phyloP scores from a whole-genome alignment of 2,888 invertebrate species.

The Invenusta paracnida region DNA sequence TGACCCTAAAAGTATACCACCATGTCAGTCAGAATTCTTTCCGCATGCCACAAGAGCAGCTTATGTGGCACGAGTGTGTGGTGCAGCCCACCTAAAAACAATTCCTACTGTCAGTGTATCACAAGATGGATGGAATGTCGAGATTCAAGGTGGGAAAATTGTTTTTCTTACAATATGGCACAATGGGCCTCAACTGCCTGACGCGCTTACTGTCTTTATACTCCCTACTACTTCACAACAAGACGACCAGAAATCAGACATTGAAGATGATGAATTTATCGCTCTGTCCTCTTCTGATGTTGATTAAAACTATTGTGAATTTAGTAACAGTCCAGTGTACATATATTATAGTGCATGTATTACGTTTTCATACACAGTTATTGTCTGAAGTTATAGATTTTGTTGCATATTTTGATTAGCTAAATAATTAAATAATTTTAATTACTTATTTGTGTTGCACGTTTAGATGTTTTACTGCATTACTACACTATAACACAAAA shows the following conservation, averaged over 20 bases:
- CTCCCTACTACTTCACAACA: slow-evolving; percentile 13
- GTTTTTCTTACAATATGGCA: neutral
- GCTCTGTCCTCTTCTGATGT: neutral
- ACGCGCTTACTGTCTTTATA: neutral
- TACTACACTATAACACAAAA: neutral
- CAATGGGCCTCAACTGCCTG: slow-evolving; percentile 12
- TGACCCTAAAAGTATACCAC: slow-evolving; percentile 8
- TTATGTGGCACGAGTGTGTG: neutral
- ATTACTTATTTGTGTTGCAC: neutral
- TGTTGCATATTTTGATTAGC: neutral
- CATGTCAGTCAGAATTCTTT: neutral
- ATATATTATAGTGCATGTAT: neutral
- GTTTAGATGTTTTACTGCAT: neutral
- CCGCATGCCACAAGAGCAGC: slow-evolving; percentile 1
- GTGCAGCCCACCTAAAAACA: neutral
- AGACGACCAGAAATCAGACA: slow-evolving; percentile 7
- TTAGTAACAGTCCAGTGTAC: neutral
- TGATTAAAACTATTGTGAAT: slow-evolving; percentile 4
- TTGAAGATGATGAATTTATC: slow-evolving; percentile 3
- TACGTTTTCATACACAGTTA: neutral
- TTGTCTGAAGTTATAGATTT: neutral
- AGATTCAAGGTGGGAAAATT: neutral
- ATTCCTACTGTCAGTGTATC: slow-evolving; percentile 1
- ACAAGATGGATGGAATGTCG: slow-evolving; percentile 12
- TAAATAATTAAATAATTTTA: neutral